These are phyloP conservation scores for Acipenser ruthenus DNA, from an alignment of 2,797 vertebrate genomes.

Conservation along the genomic window DNA sequence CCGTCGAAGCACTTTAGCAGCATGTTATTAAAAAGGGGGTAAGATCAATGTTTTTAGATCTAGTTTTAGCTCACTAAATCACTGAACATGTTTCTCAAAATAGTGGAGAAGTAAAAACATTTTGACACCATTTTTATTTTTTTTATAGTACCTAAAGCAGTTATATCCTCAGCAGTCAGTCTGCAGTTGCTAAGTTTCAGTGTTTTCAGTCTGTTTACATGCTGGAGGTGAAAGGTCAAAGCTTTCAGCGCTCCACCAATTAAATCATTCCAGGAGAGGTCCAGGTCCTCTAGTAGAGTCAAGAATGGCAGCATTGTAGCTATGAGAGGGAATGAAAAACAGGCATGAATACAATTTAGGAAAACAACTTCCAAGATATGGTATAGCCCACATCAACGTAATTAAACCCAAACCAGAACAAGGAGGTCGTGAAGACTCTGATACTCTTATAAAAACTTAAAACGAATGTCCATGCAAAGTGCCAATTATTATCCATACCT, in stretches of 20 bases:
- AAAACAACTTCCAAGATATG: background rate
- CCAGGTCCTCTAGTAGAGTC: conserved; percentile 69
- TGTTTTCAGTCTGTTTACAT: conserved; percentile 51
- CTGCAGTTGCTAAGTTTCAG: conserved; percentile 71
- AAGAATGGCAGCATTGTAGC: conserved; percentile 62
- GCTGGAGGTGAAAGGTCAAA: conserved; percentile 61
- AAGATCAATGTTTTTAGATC: no score
- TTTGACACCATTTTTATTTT: no score
- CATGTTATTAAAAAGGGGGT: no score
- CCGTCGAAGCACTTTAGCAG: no score
- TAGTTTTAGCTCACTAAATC: background rate
- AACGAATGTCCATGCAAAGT: no score
- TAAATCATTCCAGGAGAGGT: conserved; percentile 79
- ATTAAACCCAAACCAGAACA: no score
- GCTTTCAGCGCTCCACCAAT: conserved; percentile 62
- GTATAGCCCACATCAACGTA: no score
- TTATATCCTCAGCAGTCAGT: conserved; percentile 60
- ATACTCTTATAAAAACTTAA: no score
- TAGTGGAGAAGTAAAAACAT: no score
- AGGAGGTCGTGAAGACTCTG: no score
- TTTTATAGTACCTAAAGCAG: conserved; percentile 55
- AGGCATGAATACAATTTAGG: background rate
- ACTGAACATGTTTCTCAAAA: no score
- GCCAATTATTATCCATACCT: no score
- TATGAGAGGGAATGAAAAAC: conserved; percentile 24